These are phyloP conservation scores for Uria aalge DNA, from an alignment of 2,113 vertebrate species.

Conservation along the genomic window DNA sequence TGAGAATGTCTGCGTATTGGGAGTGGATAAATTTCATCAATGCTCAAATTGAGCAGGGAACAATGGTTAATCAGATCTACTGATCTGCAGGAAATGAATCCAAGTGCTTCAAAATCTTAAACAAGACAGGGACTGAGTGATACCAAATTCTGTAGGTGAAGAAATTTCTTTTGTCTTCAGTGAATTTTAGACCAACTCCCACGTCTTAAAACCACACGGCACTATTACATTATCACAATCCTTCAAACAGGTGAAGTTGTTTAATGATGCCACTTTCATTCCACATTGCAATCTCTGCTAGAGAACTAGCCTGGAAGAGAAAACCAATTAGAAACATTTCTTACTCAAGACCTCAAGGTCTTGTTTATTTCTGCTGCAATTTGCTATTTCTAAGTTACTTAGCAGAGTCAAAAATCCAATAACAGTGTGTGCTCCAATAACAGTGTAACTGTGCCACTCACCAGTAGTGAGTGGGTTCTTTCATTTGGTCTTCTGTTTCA, in stretches of 20 bases:
- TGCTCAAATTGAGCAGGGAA: not conserved
- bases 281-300: not conserved
- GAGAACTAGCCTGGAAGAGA: not conserved
- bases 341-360: not conserved
- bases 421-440: not conserved
- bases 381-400: not conserved
- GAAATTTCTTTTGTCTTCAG: not conserved
- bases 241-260: not conserved
- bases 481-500: not conserved
- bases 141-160: not conserved
- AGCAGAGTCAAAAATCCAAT: not conserved
- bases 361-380: constrained; percentile 8
- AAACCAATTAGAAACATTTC: not conserved
- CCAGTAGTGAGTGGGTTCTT: not conserved
- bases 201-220: not conserved
- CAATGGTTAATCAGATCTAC: not conserved
- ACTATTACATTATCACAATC: not conserved
- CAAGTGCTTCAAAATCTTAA: not conserved
- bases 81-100: not conserved
- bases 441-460: not conserved
- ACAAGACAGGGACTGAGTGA: not conserved
- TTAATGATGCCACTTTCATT: not conserved
- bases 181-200: not conserved
- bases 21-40: not conserved
- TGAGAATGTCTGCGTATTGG: not conserved